These are phyloP conservation scores for Beroe ovata DNA, from an alignment of 37 sponge, comb jelly and placozoan genomes.

Conservation along the genomic window DNA sequence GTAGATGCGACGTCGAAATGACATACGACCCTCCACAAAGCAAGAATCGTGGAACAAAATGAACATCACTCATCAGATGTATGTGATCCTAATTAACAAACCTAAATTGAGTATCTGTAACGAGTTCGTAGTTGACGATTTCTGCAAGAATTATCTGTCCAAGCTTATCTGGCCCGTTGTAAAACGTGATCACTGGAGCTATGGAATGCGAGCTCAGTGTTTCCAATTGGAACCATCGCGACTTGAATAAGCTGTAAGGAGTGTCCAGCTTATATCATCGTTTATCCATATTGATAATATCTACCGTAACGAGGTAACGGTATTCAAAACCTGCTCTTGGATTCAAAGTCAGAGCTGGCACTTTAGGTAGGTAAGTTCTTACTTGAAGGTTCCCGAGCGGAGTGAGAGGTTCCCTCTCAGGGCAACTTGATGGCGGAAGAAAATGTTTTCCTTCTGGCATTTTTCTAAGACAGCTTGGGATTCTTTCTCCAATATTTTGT, in stretches of 20 bases:
- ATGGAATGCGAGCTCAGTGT: neutral
- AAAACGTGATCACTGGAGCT: constrained; percentile 29
- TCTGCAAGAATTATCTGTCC: constrained; percentile 45
- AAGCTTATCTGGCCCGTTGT: constrained; percentile 42
- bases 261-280: no score
- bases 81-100: no score
- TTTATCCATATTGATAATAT: no score
- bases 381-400: constrained; percentile 64
- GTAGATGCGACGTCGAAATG: no score
- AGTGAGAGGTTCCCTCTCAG: constrained; percentile 48
- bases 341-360: no score
- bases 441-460: constrained; percentile 43
- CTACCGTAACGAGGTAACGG: no score
- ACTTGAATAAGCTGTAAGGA: constrained; percentile 43
- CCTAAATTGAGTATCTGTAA: constrained; percentile 60
- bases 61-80: no score
- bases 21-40: no score
- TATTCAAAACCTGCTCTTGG: no score
- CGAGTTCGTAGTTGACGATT: neutral
- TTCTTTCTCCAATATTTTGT: neutral
- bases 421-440: constrained; percentile 35
- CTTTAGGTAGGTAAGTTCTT: no score
- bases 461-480: constrained; percentile 16
- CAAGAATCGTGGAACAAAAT: no score
- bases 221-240: constrained; percentile 56